Percentiles rank a stretch among this genome's conserved stretches.
Conservation (phyloP, 2,797 vertebrate species). For the Thalassophryne amazonica region DNA sequence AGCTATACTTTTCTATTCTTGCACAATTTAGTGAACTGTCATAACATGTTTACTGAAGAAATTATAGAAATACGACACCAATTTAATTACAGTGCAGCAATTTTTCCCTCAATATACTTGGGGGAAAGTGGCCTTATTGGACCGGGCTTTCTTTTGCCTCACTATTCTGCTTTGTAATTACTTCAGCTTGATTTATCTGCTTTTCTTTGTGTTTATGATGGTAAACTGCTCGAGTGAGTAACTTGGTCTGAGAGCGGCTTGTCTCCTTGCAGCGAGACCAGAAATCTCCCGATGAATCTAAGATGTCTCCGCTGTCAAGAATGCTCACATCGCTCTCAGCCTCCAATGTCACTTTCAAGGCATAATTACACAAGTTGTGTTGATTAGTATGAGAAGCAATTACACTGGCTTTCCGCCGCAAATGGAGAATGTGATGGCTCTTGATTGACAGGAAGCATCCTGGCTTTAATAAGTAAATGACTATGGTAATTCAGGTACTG, state of each 20-base stretch:
- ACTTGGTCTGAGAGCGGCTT: conserved; percentile 73
- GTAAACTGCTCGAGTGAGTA: conserved; percentile 72
- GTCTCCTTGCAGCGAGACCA: conserved; percentile 71
- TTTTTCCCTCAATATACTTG: conserved; percentile 73
- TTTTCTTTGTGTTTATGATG: conserved; percentile 78
- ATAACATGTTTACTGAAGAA: conserved; percentile 77
- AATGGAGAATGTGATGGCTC: conserved; percentile 82
- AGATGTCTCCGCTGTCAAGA: conserved; percentile 79
- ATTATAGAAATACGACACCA: conserved; percentile 77
- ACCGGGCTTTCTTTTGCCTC: conserved; percentile 65
- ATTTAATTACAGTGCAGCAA: conserved; percentile 78
- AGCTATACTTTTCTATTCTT: conserved; percentile 79
- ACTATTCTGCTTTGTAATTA: conserved; percentile 79
- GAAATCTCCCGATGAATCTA: conserved; percentile 79
- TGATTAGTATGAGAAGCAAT: conserved; percentile 89
- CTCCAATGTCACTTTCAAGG: conserved; percentile 87
- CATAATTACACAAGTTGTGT: conserved; percentile 87
- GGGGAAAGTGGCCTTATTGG: conserved; percentile 75
- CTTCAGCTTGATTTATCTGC: conserved; percentile 74
- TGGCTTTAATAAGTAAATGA: conserved; percentile 86
- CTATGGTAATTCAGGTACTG: conserved; percentile 85
- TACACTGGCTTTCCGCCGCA: conserved; percentile 82
- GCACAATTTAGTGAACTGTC: conserved; percentile 75
- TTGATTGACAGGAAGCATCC: conserved; percentile 86
- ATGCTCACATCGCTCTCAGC: conserved; percentile 75